A percentile compares a stretch with the other conserved stretches of the same genome.
Conservation (phyloP, 2,888 invertebrate species). For the Drosophila kuntzei region DNA sequence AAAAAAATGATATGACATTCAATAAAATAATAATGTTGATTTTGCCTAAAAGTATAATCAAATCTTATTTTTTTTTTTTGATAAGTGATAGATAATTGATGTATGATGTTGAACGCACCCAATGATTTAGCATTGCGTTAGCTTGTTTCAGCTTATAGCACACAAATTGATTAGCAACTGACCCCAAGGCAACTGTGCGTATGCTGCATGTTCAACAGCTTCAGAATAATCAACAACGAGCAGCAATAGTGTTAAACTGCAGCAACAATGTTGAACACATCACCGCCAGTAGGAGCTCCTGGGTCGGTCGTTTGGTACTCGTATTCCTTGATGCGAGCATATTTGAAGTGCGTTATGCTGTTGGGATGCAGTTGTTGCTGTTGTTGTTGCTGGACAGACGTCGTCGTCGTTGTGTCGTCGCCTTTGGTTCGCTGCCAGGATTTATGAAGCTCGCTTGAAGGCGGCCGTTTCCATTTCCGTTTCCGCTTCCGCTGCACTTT, state of each 20-base stretch:
- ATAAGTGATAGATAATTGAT: not conserved
- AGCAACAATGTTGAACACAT: constrained; percentile 5
- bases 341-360: constrained; percentile 46
- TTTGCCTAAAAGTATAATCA: too few species aligned
- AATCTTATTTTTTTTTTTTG: not conserved
- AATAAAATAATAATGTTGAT: too few species aligned
- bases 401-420: constrained; percentile 20
- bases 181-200: not conserved
- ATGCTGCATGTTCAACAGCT: constrained; percentile 4
- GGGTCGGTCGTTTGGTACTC: constrained; percentile 1
- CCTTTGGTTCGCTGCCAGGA: constrained; percentile 52
- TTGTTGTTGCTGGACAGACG: constrained; percentile 31
- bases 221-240: constrained; percentile 4
- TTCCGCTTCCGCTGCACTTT: constrained; percentile 40
- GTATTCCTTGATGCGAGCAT: constrained; percentile 57
- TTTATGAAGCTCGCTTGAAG: constrained; percentile 63
- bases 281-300: constrained; percentile 1
- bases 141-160: constrained; percentile 9
- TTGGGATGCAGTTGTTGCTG: constrained; percentile 48
- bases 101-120: not conserved
- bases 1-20: too few species aligned
- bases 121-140: constrained; percentile 7
- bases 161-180: constrained; percentile 26
- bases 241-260: not conserved
- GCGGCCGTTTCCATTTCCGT: constrained; percentile 51